These are phyloP conservation scores for Argya squamiceps DNA, from an alignment of 2,797 vertebrate genomes.

Conservation along the genomic window DNA sequence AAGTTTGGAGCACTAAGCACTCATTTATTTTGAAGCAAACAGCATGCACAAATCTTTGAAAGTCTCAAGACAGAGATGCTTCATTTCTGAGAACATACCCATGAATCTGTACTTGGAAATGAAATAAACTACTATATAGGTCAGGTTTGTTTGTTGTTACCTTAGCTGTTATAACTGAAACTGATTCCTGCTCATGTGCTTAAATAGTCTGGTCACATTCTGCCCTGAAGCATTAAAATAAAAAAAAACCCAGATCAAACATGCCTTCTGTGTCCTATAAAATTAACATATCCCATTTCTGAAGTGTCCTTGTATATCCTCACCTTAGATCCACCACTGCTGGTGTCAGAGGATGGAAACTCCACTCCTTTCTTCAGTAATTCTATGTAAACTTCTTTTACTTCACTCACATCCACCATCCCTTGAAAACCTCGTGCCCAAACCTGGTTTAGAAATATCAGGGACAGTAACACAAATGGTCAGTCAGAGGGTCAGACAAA, in stretches of 20 bases:
- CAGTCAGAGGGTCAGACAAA: background rate
- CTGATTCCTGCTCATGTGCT: background rate
- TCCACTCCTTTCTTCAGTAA: constrained; percentile 80
- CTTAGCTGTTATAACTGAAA: constrained; percentile 14
- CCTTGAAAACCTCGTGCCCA: constrained; percentile 77
- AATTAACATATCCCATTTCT: background rate
- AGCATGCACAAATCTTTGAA: background rate
- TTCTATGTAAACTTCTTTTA: constrained; percentile 80
- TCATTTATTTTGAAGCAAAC: background rate
- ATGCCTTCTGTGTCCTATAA: background rate
- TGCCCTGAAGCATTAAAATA: constrained; percentile 1
- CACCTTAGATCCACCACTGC: constrained; percentile 61
- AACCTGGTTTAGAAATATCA: constrained; percentile 54
- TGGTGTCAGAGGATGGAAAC: constrained; percentile 67
- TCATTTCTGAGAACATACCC: background rate
- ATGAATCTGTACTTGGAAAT: background rate
- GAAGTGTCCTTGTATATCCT: background rate
- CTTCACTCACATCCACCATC: constrained; percentile 75
- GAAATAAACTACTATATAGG: background rate
- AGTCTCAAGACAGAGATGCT: background rate
- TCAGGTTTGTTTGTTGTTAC: background rate
- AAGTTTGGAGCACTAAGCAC: background rate
- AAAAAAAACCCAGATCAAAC: background rate
- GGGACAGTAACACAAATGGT: background rate
- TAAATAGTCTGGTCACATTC: constrained; percentile 1